Percentiles rank a stretch among this genome's conserved stretches.
Evolutionary conservation across 2,888 invertebrate genomes (phyloP).

Genomic region (Tigriopus californicus): DNA sequence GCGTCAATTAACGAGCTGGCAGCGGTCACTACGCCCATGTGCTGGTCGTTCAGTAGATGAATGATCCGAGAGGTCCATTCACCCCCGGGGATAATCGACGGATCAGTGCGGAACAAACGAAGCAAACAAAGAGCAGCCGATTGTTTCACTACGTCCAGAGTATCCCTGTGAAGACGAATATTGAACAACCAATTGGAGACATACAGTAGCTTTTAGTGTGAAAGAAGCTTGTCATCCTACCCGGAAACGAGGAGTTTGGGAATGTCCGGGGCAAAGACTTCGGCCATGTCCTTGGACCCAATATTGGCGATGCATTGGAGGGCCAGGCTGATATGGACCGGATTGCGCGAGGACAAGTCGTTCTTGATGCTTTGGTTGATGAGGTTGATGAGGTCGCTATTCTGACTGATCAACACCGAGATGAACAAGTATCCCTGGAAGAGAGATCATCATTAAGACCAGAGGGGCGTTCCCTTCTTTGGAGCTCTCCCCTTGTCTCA

Average conservation of each 20-base stretch:
- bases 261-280: constrained; percentile 93
- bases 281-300: constrained; percentile 97
- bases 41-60: constrained; percentile 93
- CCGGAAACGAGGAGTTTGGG: constrained; percentile 95
- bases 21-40: constrained; percentile 97
- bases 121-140: constrained; percentile 92
- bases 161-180: constrained; percentile 47
- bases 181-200: too few species aligned
- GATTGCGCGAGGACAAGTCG: constrained; percentile 71
- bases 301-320: constrained; percentile 99
- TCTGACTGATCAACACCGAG: constrained; percentile 94
- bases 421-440: constrained; percentile 93
- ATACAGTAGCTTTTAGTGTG: neutral
- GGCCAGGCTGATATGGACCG: constrained; percentile 93
- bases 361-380: constrained; percentile 99
- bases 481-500: too few species aligned
- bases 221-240: constrained; percentile 31
- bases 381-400: constrained; percentile 94
- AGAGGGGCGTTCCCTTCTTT: too few species aligned
- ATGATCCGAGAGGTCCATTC: constrained; percentile 99
- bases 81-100: constrained; percentile 71
- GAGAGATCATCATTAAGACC: too few species aligned
- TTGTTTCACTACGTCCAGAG: constrained; percentile 98
- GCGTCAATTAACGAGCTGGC: constrained; percentile 95
- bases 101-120: constrained; percentile 77